Evolutionary conservation across 2,797 vertebrate species (phyloP), one percentile per base, ranked within the genome.

Genomic region (Alfaro cultratus): DNA sequence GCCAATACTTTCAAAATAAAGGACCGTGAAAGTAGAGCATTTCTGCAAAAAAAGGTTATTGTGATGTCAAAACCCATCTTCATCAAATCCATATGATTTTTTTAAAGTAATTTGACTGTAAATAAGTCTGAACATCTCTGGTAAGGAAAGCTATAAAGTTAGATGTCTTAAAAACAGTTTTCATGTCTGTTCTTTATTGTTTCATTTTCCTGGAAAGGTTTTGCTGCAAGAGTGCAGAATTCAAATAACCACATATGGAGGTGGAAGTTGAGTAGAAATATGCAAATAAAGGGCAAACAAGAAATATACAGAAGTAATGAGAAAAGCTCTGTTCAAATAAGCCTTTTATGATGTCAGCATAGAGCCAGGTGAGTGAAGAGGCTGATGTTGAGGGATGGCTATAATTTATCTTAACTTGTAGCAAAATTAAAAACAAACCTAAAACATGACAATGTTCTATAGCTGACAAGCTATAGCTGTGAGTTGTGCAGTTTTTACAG

Each of bases 1-100:
- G 74, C 34, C 36, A 0, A 0, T 1, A 3, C 73, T 79, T 81
- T 87, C 88, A 89, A 81, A 90, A 80, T 91, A 91, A 93, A 84
- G 1, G 53, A 9, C 23, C 29, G 2, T 3, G 60, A 13, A 67
- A 67, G 18, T 67, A 36, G 62, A 21, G 18, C 18, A 4, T 18
- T 36, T 67, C 34, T 36, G 18, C 8, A 21, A 10, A 36, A 7
- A 62, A 15, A 8, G n/a, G 13, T 31, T 12, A n/a, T 29, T 60
- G 55, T 15, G 15, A 62, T 31, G 16, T 62, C 31, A 34, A 21
- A 39, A 21, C 31, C 60, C 7, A 18, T 64, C 60, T 36, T 36
- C 31, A 36, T 64, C 16, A 23, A 41, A 68, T 39, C 16, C 31
- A 9, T 8, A 11, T 16, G 34, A 31, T 10, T 64, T 64, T 64